Evolutionary conservation across 2,888 invertebrate species (phyloP), one percentile per base, ranked within the genome.

Genomic region (Mimas tiliae): DNA sequence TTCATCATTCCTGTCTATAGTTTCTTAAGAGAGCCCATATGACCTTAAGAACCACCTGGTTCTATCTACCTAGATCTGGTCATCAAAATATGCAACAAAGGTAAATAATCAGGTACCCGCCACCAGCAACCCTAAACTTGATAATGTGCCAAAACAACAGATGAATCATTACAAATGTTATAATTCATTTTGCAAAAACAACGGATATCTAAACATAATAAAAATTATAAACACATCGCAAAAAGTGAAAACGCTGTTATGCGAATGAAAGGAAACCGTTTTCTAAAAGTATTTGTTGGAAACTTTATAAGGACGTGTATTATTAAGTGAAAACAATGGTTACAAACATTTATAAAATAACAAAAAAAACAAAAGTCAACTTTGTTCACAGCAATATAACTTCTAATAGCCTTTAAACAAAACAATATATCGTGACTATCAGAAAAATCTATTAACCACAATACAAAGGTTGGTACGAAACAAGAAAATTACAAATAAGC

Each of bases 261-360:
- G 12, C 42, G 19, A 58, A 58, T 58, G 42, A 19, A 58, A 58
- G 42, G 42, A 12, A 58, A 19, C 58, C 58, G 38, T 58, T 55
- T 55, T 19, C 16, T 14, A 52, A 12, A 16, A 55, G 34, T 38
- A 55, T 55, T 58, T 58, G 38, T 42, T 42, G 48, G 34, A 58
- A 65, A 55, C 34, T 65, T 65, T 34, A n/a, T 58, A 47, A 33
- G 45, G 19, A 65, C 55, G 48, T 19, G 12, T 58, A 58, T 65
- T 34, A 58, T 47, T 47, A 48, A 45, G 47, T 48, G n/a, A 53
- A 65, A 65, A 65, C 65, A 65, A 64, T 53, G 45, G 33, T 74
- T 73, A 74, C 42, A 38, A 45, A 21, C 52, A 45, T 52, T n/a
- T 8, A 8, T 12, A 53, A 42, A 58, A 12, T 11, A 11, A 0